Conservation (phyloP, 2,113 vertebrate genomes). For the Chelonoidis abingdonii region DNA sequence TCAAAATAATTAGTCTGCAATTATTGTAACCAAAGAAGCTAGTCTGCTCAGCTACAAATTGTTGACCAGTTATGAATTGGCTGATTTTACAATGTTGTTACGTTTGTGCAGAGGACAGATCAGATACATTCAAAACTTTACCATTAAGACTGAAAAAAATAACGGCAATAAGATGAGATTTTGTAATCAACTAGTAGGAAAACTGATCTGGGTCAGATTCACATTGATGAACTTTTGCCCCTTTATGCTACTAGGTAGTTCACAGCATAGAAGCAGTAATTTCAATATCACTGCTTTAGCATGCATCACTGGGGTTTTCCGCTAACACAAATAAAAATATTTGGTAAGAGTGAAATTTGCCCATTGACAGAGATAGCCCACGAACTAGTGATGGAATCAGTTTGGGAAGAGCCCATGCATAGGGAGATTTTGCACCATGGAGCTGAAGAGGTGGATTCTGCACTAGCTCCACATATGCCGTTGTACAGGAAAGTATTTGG, state of each 20-base stretch:
- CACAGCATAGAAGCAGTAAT: neutral
- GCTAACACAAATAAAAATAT: neutral
- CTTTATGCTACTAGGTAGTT: neutral
- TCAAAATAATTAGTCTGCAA: conserved; percentile 51
- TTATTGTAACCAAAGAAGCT: conserved; percentile 39
- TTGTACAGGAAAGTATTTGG: neutral
- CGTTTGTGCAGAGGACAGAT: neutral
- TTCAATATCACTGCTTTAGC: neutral
- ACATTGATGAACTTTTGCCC: neutral
- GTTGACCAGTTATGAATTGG: neutral
- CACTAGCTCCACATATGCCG: neutral
- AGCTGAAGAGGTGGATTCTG: neutral
- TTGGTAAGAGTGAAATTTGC: neutral
- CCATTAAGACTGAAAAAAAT: neutral
- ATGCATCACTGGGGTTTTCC: neutral
- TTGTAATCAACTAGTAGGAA: neutral
- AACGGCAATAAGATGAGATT: neutral
- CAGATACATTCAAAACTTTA: neutral
- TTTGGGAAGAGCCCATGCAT: neutral
- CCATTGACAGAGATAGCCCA: neutral
- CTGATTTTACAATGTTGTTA: conserved; percentile 15
- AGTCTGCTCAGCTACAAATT: conserved; percentile 47
- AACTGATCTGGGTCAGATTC: neutral
- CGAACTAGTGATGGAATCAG: fast-evolving
- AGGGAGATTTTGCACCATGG: neutral